Base-by-base conservation (phyloP, 2,113 vertebrate genomes). In the Pedetes capensis region DNA sequence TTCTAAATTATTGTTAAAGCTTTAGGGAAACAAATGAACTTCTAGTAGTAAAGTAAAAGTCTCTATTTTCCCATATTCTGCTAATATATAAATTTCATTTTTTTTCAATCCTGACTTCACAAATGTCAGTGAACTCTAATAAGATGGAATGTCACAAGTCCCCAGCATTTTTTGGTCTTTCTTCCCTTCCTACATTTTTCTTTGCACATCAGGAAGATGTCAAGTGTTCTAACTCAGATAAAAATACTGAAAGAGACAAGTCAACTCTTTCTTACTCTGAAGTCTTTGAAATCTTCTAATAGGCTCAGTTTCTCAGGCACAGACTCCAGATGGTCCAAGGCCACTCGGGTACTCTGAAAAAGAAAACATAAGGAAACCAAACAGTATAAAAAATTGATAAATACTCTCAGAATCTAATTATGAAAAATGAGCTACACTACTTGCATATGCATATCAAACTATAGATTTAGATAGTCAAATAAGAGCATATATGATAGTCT, bases 241-340 rank as follows among this genome's bases (percentile, higher is more conserved):
- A 55, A 95, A 96, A 75, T 92, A 96, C 55, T 96, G 75, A 97
- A 97, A 97, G 69, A 98, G 88, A 97, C 57, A 98, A 98, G 96
- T 53, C 53, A 98, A 98, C 93, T 96, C 32, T 75, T 97, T 74
- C 98, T 98, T 75, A 99, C 99, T 98, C 98, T 98, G 55, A 98
- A 97, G 87, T 99, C 98, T 98, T 98, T 99, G 96, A 98, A 98
- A 95, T 99, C 98, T 93, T 99, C 99, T 92, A 99, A 98, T 29
- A 99, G 97, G 98, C 97, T 99, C 57, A 98, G 97, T 96, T 99
- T 99, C 96, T 99, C 99, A 94, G 99, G 99, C 94, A 99, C 98
- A 75, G 99, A 99, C 94, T 99, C 99, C 98, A 99, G 98, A 98
- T 99, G 99, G 93, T 99, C 98, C 97, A 99, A 93, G 83, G 99